Evolutionary conservation across 2,888 invertebrate genomes (phyloP).

Genomic region (Homarus gammarus): DNA sequence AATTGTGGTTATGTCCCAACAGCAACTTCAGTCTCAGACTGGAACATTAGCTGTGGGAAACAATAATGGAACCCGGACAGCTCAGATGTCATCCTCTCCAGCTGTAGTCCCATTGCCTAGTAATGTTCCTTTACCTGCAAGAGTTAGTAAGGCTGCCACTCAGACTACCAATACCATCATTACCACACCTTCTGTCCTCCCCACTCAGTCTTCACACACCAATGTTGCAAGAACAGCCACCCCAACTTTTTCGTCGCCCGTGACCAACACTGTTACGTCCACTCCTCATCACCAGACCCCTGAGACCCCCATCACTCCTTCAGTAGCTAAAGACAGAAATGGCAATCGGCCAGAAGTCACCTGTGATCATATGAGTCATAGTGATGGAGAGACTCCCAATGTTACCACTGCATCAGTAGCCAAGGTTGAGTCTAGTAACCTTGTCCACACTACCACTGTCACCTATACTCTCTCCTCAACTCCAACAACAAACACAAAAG

Average conservation of each 20-base stretch:
- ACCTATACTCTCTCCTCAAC: slow-evolving; percentile 57
- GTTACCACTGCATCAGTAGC: slow-evolving; percentile 29
- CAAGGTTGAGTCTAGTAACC: slow-evolving; percentile 57
- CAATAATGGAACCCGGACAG: slow-evolving; percentile 9
- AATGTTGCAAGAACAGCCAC: slow-evolving; percentile 41
- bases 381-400: slow-evolving; percentile 29
- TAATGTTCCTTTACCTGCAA: slow-evolving; percentile 71
- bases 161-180: slow-evolving; percentile 65
- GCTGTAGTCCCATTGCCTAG: slow-evolving; percentile 70
- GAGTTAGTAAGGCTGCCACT: slow-evolving; percentile 70
- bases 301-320: slow-evolving; percentile 1
- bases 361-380: neutral
- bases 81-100: slow-evolving; percentile 58
- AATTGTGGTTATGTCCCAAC: slow-evolving; percentile 35
- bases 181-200: slow-evolving; percentile 65
- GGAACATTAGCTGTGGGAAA: slow-evolving; percentile 32
- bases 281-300: slow-evolving; percentile 32
- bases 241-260: slow-evolving; percentile 48
- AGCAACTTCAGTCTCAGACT: slow-evolving; percentile 20
- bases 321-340: slow-evolving; percentile 30
- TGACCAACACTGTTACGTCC: slow-evolving; percentile 16
- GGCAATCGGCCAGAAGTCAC: slow-evolving; percentile 4
- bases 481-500: slow-evolving; percentile 61
- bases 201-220: slow-evolving; percentile 52
- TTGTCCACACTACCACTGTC: slow-evolving; percentile 64